phyloP scores from a whole-genome alignment of 1,140 invertebrate genomes.

The Danaus plexippus region DNA sequence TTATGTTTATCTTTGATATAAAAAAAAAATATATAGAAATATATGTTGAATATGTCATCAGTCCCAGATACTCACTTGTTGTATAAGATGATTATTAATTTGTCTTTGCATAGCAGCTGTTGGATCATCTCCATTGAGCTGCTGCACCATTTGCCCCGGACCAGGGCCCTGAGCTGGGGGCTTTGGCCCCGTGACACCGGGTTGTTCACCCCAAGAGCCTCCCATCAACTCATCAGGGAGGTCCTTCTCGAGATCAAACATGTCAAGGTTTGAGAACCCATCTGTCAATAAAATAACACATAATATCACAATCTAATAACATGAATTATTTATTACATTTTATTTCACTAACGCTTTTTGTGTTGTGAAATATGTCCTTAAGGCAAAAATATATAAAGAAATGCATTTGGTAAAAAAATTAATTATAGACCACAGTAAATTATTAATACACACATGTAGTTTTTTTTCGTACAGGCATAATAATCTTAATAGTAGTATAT shows the following conservation, averaged over 20 bases:
- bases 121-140: slow-evolving; percentile 79
- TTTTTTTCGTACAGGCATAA: no score
- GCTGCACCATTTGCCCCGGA: slow-evolving; percentile 74
- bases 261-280: slow-evolving; percentile 83
- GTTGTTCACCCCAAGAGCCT: slow-evolving; percentile 79
- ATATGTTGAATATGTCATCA: slow-evolving; percentile 19
- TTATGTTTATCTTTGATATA: slow-evolving; percentile 1
- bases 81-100: slow-evolving; percentile 77
- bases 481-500: no score
- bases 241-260: slow-evolving; percentile 92
- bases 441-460: no score
- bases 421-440: no score
- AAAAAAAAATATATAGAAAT: neutral
- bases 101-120: slow-evolving; percentile 74
- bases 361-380: no score
- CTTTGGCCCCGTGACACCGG: slow-evolving; percentile 75
- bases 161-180: slow-evolving; percentile 84
- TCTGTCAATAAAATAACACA: slow-evolving; percentile 54
- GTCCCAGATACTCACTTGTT: slow-evolving; percentile 71
- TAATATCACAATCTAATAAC: no score
- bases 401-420: no score
- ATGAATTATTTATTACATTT: no score
- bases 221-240: slow-evolving; percentile 92
- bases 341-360: no score
- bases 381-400: no score